These are phyloP conservation scores for Carapus acus DNA, from an alignment of 2,797 vertebrate genomes.

Conservation along the genomic window DNA sequence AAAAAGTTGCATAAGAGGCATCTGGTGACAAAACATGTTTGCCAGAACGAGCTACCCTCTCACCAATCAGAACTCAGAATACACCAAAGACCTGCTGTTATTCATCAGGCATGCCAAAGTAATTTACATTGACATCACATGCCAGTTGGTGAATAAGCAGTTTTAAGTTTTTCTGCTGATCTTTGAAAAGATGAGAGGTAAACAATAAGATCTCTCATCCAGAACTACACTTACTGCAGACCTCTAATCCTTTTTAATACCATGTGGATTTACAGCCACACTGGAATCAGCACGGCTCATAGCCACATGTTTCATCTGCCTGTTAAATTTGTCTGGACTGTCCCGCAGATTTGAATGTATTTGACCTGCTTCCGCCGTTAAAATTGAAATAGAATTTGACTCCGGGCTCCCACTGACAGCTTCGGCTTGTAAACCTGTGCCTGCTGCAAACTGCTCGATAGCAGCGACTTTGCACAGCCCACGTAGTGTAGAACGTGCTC, in stretches of 20 bases:
- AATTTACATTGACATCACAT: slow-evolving; percentile 11
- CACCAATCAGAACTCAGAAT: neutral
- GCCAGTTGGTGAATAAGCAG: slow-evolving; percentile 29
- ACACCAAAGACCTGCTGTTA: neutral
- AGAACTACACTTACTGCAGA: slow-evolving; percentile 43
- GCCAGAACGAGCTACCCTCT: neutral
- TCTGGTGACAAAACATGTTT: neutral
- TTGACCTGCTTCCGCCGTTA: slow-evolving; percentile 32
- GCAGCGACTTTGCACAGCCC: too few species aligned
- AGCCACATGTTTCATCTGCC: slow-evolving; percentile 48
- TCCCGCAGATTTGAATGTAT: slow-evolving; percentile 34
- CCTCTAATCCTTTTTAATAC: slow-evolving; percentile 62
- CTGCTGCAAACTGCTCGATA: too few species aligned
- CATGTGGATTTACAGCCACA: slow-evolving; percentile 52
- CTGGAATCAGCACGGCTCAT: slow-evolving; percentile 26
- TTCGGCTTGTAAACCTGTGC: too few species aligned
- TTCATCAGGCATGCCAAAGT: neutral
- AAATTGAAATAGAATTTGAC: too few species aligned
- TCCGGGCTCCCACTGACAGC: too few species aligned
- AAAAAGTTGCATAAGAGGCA: neutral
- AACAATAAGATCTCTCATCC: slow-evolving; percentile 48
- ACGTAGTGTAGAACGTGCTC: too few species aligned
- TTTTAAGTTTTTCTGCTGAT: slow-evolving; percentile 47
- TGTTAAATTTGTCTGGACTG: slow-evolving; percentile 39
- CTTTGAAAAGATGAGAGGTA: slow-evolving; percentile 26